Base-by-base conservation (phyloP, 1,140 invertebrate genomes). In the Whitmania pigra region DNA sequence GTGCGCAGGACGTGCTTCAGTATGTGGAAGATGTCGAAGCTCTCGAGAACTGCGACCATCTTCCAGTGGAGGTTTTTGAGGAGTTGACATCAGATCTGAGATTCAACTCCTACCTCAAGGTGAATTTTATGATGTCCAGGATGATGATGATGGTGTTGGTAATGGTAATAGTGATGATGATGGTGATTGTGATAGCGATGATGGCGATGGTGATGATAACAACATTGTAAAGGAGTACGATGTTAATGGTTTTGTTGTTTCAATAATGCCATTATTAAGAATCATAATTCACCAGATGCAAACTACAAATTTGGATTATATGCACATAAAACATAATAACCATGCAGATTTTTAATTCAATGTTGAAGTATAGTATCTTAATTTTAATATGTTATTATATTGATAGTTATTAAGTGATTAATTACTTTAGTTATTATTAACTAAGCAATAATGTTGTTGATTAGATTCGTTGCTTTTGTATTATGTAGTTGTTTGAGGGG, bases 31-130 rank as follows among this genome's bases (percentile, higher is more conserved):
- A 31, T n/a, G 3, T 63, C 5, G 57, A 63, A 18, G 57, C 57
- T 31, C 57, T 63, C 2, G 57, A 63, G 57, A 63, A 63, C 29
- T 63, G 57, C 11, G 57, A 63, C 29, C 57, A 63, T 20, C 22
- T 63, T 31, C 57, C 57, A 13, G 22, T 63, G 6, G 57, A 63
- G 15, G 29, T 63, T 3, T 63, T 63, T 63, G 57, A 63, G 29
- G 57, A 63, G 22, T 31, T 63, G 22, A 63, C 29, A 11, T 25
- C 22, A 18, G 57, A 63, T 63, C 22, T 25, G 7, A n/a, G 57
- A 18, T 63, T 63, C 29, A 63, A 63, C 29, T 63, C 29, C 29
- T n/a, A 63, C 15, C 57, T 63, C 22, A 22, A 63, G 57, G 57
- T 63, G 2, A 17, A 31, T 63, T 13, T 49, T 36, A 36, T 2